A percentile compares a stretch with the other conserved stretches of the same genome.
Conservation (phyloP, 2,888 invertebrate species). For the Nineta flava region DNA sequence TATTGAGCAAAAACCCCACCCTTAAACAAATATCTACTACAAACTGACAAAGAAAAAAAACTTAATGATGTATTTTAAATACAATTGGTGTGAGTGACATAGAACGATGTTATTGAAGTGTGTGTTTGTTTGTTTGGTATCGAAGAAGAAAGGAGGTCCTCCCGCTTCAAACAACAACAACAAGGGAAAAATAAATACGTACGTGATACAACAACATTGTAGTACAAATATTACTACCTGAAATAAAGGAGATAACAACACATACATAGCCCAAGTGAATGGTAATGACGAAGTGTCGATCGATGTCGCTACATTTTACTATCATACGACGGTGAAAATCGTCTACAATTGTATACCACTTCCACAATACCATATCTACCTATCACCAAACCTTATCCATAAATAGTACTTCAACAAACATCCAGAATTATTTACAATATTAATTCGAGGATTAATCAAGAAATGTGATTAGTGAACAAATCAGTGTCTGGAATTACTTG, state of each 20-base stretch:
- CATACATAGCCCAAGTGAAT: background rate
- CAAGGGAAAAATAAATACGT: background rate
- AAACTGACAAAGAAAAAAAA: slow-evolving; percentile 3
- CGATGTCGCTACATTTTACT: too few relatives aligned
- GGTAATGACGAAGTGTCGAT: too few relatives aligned
- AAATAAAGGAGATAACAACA: background rate
- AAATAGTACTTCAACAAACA: too few relatives aligned
- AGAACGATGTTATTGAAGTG: background rate
- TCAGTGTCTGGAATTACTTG: background rate
- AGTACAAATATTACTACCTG: background rate
- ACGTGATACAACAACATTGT: background rate
- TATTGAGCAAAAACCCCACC: background rate
- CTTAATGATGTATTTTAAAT: background rate
- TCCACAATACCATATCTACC: too few relatives aligned
- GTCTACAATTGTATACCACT: too few relatives aligned
- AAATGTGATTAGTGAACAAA: too few relatives aligned
- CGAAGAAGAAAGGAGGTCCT: background rate
- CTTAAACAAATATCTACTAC: background rate
- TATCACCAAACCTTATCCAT: too few relatives aligned
- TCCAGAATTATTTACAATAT: too few relatives aligned
- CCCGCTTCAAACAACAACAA: background rate
- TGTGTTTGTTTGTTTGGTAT: background rate
- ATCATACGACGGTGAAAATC: too few relatives aligned
- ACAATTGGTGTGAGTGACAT: background rate
- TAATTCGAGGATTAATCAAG: too few relatives aligned